Base-by-base conservation (phyloP, 2,888 invertebrate genomes). In the Drosophila robusta region DNA sequence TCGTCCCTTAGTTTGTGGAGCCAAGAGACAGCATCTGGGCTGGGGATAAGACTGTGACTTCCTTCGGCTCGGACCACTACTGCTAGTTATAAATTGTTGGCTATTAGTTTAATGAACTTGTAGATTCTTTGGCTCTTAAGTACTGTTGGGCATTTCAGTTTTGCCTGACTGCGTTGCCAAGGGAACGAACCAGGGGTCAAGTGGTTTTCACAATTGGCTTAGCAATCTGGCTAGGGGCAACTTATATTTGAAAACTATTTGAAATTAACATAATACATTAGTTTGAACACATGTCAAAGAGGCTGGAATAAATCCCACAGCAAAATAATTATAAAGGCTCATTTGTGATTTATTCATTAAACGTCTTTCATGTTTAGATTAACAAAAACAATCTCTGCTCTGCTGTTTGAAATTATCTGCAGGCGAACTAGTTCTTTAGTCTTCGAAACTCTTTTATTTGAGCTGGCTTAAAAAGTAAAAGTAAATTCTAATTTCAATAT, bases 71-170 rank as follows among this genome's bases (percentile, higher is more conserved):
- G 41, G 50, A 22, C 47, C 61, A 49, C 58, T 61, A 44, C 42
- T 39, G 65, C 66, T 63, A 72, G 89, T 74, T 83, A 83, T 83
- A 83, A 88, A 83, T 88, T 88, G 83, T 86, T 83, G 84, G 89
- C 83, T 88, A 88, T 83, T 83, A 88, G 89, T 83, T 83, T 86
- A 83, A 88, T 86, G 89, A 83, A 83, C 83, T 87, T 88, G 84
- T 66, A 74, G 80, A 70, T 71, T 67, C 70, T 68, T 76, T 73
- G 73, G 64, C 74, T 49, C 51, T 55, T 70, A 62, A 75, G 81
- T 58, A 60, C 68, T 60, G 57, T 57, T 70, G 62, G 54, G 42
- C 75, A 67, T 77, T 78, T 69, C 36, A 69, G 56, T 66, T 38
- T 2, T 54, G 65, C 64, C 41, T 18, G 34, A n/a, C 8, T 76